Evolutionary conservation across 2,113 vertebrate species (phyloP).

Genomic region (Chionomys nivalis): DNA sequence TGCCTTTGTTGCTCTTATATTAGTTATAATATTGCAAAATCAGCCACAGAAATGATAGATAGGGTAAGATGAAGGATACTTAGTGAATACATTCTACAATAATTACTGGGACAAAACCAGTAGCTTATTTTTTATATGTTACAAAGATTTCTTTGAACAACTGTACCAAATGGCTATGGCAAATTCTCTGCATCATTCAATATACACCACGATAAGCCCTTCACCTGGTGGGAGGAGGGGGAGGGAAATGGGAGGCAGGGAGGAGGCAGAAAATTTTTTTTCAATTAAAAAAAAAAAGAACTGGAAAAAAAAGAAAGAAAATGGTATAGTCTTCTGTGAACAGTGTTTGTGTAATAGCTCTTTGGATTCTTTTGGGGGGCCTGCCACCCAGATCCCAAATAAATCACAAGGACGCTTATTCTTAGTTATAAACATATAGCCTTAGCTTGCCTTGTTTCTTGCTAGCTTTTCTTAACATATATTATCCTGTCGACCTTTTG

Average conservation of each 20-base stretch:
- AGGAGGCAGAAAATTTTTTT: too few relatives aligned
- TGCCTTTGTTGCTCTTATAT: not conserved
- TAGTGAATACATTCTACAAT: not conserved
- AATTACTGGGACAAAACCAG: not conserved
- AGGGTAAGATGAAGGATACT: not conserved
- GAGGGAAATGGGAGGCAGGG: too few relatives aligned
- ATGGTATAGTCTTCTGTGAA: slow-evolving; percentile 19
- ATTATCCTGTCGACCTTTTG: too few relatives aligned
- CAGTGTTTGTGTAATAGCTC: not conserved
- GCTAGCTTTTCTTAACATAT: too few relatives aligned
- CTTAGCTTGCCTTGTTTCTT: too few relatives aligned
- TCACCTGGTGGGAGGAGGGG: too few relatives aligned
- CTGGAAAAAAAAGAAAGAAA: too few relatives aligned
- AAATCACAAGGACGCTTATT: too few relatives aligned
- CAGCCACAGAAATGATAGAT: not conserved
- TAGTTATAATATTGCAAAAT: slow-evolving; percentile 23
- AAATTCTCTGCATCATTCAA: slow-evolving; percentile 40
- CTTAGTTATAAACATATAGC: too few relatives aligned
- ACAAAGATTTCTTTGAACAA: not conserved
- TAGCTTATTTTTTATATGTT: not conserved
- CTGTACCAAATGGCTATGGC: not conserved
- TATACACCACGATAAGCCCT: not conserved
- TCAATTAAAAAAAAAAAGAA: too few relatives aligned
- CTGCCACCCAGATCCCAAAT: too few relatives aligned
- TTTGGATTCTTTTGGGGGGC: too few relatives aligned